These are phyloP conservation scores for Deilephila porcellus DNA, from an alignment of 2,888 invertebrate genomes.

Conservation along the genomic window DNA sequence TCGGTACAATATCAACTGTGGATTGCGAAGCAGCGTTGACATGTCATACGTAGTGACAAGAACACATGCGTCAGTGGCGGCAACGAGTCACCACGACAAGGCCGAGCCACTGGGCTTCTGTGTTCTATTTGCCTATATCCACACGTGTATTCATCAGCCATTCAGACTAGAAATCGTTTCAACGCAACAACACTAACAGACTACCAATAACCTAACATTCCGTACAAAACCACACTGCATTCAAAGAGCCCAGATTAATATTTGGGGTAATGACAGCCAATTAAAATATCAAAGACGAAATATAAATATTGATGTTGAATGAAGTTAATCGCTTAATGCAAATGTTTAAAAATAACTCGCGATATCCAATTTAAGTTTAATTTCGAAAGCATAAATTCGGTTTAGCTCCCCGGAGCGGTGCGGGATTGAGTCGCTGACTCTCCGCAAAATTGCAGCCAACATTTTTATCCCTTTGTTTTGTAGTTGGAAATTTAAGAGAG, in stretches of 20 bases:
- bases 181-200: not conserved
- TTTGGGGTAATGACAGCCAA: not conserved
- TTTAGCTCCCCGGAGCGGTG: conserved; percentile 77
- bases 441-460: conserved; percentile 75
- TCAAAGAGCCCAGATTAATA: not conserved
- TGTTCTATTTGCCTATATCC: conserved; percentile 29
- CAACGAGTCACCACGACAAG: conserved; percentile 42
- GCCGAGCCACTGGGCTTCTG: conserved; percentile 30
- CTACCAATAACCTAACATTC: not conserved
- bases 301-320: conserved; percentile 3
- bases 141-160: conserved; percentile 16
- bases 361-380: conserved; percentile 82
- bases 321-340: conserved; percentile 61
- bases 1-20: conserved; percentile 32
- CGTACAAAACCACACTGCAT: not conserved
- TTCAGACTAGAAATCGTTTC: conserved; percentile 1
- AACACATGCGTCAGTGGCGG: conserved; percentile 41
- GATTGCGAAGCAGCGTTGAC: conserved; percentile 34
- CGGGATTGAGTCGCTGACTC: conserved; percentile 69
- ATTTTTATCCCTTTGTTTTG: conserved; percentile 79
- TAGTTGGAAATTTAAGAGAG: conserved; percentile 69
- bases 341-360: conserved; percentile 75
- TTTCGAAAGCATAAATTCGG: conserved; percentile 81
- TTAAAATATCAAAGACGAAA: conserved; percentile 18
- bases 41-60: conserved; percentile 39